These are phyloP conservation scores for Leptinotarsa lineolata DNA, from an alignment of 1,140 invertebrate species.

Conservation along the genomic window DNA sequence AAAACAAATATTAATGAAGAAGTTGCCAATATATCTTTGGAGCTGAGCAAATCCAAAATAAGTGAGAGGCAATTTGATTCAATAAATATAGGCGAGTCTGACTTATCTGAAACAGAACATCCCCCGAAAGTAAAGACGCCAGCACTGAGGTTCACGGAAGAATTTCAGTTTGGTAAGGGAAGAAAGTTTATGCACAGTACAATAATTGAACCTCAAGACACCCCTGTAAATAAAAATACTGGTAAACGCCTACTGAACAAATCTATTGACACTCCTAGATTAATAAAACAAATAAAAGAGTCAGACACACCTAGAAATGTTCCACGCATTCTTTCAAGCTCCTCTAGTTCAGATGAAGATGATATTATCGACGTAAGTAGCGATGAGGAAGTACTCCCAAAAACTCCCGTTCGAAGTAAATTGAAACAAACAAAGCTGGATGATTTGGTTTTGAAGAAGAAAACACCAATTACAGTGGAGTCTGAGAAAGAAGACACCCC, in stretches of 20 bases:
- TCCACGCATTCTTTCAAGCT: constrained; percentile 10
- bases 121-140: neutral
- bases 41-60: constrained; percentile 2
- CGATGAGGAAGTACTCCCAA: neutral
- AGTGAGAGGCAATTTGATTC: neutral
- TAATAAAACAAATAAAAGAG: constrained; percentile 22
- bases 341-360: constrained; percentile 12
- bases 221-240: constrained; percentile 3
- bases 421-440: constrained; percentile 15
- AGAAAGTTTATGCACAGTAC: constrained; percentile 4
- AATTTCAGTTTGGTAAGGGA: neutral
- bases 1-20: constrained; percentile 1
- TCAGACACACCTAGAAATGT: neutral
- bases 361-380: constrained; percentile 24
- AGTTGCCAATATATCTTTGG: neutral
- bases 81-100: neutral
- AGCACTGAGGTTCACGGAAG: neutral
- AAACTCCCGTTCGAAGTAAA: neutral
- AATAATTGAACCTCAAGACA: constrained; percentile 4
- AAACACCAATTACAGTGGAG: neutral
- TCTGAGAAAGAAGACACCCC: neutral
- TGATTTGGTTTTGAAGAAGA: neutral
- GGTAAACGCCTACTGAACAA: constrained; percentile 24
- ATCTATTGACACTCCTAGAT: constrained; percentile 23
- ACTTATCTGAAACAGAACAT: neutral